Conservation (phyloP, 2,888 invertebrate species). For the Petrolisthes cinctipes region DNA sequence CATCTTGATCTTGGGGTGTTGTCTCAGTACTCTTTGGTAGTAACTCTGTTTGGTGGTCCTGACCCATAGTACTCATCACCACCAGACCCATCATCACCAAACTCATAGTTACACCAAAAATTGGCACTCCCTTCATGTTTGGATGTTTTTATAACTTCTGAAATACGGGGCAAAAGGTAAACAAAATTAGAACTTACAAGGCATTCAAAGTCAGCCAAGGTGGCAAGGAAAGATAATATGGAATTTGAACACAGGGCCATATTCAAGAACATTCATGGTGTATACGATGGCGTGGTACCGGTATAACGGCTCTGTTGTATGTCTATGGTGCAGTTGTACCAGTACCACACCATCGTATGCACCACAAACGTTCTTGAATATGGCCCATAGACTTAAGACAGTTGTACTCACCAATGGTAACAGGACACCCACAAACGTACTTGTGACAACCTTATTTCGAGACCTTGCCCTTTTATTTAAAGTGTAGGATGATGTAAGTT, state of each 20-base stretch:
- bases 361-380: too few relatives aligned
- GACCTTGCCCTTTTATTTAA: background rate
- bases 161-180: background rate
- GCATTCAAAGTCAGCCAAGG: too few relatives aligned
- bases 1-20: slow-evolving; percentile 16
- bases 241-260: too few relatives aligned
- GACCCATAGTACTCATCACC: slow-evolving; percentile 1
- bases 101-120: background rate
- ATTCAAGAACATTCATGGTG: too few relatives aligned
- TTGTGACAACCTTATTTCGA: background rate
- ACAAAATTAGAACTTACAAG: too few relatives aligned
- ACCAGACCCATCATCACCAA: slow-evolving; percentile 18
- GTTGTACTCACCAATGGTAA: background rate
- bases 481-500: background rate
- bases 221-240: too few relatives aligned
- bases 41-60: slow-evolving; percentile 17
- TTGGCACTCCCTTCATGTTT: slow-evolving; percentile 28
- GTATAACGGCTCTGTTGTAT: too few relatives aligned
- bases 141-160: background rate
- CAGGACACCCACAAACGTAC: background rate
- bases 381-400: background rate
- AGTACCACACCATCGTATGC: too few relatives aligned
- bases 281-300: too few relatives aligned
- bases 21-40: background rate
- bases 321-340: too few relatives aligned